Percentiles rank a stretch among this genome's conserved stretches.
Conservation (phyloP, 1,140 invertebrate genomes). For the Phenacoccus solenopsis region DNA sequence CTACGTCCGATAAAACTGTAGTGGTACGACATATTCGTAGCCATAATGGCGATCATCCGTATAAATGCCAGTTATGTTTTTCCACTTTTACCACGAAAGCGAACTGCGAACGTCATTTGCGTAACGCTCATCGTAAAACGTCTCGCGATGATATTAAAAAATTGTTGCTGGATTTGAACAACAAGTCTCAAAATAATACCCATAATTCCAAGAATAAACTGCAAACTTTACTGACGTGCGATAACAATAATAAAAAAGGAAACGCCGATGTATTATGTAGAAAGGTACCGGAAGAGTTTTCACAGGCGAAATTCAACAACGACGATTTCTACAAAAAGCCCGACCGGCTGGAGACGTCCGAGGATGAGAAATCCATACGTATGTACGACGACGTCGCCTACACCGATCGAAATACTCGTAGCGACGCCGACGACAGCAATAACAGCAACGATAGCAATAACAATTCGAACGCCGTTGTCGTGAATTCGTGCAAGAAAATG, state of each 20-base stretch:
- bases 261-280: not conserved
- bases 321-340: not conserved
- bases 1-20: constrained; percentile 78
- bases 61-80: constrained; percentile 83
- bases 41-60: constrained; percentile 89
- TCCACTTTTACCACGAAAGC: constrained; percentile 93
- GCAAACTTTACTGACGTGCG: not conserved
- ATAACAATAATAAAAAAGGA: not conserved
- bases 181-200: constrained; percentile 57
- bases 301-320: not conserved
- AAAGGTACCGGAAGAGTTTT: not conserved
- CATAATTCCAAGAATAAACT: constrained; percentile 4
- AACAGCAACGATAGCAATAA: constrained; percentile 10
- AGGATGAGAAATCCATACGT: not conserved
- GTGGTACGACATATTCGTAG: constrained; percentile 78
- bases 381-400: not conserved
- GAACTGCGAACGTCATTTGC: constrained; percentile 76
- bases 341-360: not conserved
- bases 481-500: not conserved
- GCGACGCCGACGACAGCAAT: not conserved
- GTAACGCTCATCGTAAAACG: constrained; percentile 75
- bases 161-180: constrained; percentile 72
- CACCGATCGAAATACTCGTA: not conserved
- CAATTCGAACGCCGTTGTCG: not conserved
- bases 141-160: constrained; percentile 73